phyloP scores from a whole-genome alignment of 2,797 vertebrate species.

The Hoplostethus atlanticus region DNA sequence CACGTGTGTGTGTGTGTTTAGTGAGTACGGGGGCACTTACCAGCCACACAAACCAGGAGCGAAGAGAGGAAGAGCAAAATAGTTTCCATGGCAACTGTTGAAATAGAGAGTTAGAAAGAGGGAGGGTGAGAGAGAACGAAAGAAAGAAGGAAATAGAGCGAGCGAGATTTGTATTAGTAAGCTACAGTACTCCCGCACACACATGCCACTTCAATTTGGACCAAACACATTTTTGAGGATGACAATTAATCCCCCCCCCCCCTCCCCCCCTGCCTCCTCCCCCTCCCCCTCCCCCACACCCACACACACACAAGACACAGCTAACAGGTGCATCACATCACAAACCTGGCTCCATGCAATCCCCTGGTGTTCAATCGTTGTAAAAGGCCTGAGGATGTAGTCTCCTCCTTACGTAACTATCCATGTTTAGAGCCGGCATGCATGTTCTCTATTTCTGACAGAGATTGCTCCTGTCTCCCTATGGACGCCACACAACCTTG shows the following conservation, averaged over 20 bases:
- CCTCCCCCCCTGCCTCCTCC: too few species aligned
- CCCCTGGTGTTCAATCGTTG: slow-evolving; percentile 32
- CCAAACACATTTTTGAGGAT: slow-evolving; percentile 1
- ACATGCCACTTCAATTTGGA: not conserved
- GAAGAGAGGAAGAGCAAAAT: slow-evolving; percentile 90
- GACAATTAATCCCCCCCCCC: not conserved
- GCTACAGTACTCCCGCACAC: not conserved
- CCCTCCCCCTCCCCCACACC: not conserved
- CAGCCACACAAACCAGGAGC: slow-evolving; percentile 87
- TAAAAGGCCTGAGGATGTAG: slow-evolving; percentile 19
- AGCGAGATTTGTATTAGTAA: slow-evolving; percentile 17
- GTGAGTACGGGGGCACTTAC: slow-evolving; percentile 81
- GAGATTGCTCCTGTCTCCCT: slow-evolving; percentile 59
- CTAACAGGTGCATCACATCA: slow-evolving; percentile 8
- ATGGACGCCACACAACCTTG: slow-evolving; percentile 68
- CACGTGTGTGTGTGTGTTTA: slow-evolving; percentile 18
- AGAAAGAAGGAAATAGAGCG: slow-evolving; percentile 20
- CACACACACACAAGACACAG: not conserved
- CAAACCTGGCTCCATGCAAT: slow-evolving; percentile 11
- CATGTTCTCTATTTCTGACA: slow-evolving; percentile 56
- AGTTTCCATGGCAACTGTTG: slow-evolving; percentile 93
- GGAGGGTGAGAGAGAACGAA: slow-evolving; percentile 18
- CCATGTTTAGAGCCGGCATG: slow-evolving; percentile 32
- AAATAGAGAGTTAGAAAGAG: slow-evolving; percentile 64
- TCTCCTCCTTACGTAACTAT: slow-evolving; percentile 45